Evolutionary conservation across 2,888 invertebrate genomes (phyloP), one percentile per base, ranked within the genome.

Genomic region (Epinotia bilunana): DNA sequence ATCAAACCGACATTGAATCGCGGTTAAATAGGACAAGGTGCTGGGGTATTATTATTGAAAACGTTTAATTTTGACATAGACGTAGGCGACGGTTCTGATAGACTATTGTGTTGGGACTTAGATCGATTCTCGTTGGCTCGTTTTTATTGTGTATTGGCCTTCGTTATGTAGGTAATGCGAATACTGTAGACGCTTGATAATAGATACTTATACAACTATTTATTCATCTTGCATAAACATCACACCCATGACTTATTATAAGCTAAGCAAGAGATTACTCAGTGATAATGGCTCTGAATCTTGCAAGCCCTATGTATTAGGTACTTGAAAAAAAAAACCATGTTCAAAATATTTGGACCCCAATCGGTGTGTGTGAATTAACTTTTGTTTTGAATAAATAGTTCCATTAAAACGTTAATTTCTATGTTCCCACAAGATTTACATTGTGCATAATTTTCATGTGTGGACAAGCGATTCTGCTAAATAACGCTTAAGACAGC

Each of bases 11-110:
- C 81, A 81, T 81, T 84, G 84, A 85, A 85, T 86, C 78, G 77
- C 74, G 69, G 77, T 76, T 81, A 88, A 85, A 86, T 84, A 76
- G 88, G 83, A 86, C 88, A 88, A 88, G 87, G 86, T 81, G 79
- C 78, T 81, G 73, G 77, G 77, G 61, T 61, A 76, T 79, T 80
- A 77, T 79, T 83, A 83, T 86, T 84, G 80, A 82, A 86, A 83
- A 81, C 82, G 82, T 81, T 84, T 71, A 76, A 72, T 72, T 74
- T 77, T 77, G 76, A 74, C 77, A 72, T 49, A 73, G 69, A 79
- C 78, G 80, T 79, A 77, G 80, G 78, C 79, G 78, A 78, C 61
- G 62, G 70, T 63, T 82, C 76, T 86, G 88, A 88, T 88, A 81
- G 87, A 84, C 86, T 81, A 88, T 89, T 89, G 88, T 87, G 78